phyloP scores from a whole-genome alignment of 2,888 invertebrate species.

The Parasteatoda lunata region DNA sequence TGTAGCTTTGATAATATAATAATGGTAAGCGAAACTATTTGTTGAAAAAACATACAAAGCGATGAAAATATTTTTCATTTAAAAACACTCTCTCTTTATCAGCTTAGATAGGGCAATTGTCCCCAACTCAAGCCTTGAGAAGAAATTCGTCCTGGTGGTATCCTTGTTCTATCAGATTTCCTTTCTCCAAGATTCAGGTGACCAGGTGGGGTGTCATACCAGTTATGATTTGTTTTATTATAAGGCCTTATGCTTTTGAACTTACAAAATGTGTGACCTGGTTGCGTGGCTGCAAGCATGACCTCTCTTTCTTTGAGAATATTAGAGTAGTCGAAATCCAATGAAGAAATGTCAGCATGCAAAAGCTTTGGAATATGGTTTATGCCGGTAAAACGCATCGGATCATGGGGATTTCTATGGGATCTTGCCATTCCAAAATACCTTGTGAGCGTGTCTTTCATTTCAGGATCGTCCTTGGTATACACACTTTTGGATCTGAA shows the following conservation, averaged over 20 bases:
- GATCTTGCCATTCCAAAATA: conserved; percentile 49
- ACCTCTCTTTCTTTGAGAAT: conserved; percentile 47
- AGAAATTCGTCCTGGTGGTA: conserved; percentile 4
- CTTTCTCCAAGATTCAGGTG: neutral
- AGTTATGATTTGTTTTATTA: conserved; percentile 24
- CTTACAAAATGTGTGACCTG: neutral
- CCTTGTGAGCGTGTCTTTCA: conserved; percentile 25
- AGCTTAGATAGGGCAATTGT: conserved; percentile 11
- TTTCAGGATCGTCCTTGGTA: neutral
- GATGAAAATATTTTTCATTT: no score
- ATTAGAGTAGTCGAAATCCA: conserved; percentile 42
- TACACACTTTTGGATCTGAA: conserved; percentile 7
- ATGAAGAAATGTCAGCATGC: conserved; percentile 38
- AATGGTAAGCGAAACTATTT: no score
- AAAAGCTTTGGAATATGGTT: conserved; percentile 42
- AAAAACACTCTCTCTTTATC: neutral
- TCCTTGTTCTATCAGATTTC: conserved; percentile 4
- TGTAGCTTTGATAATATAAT: no score
- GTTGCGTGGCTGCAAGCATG: conserved; percentile 4
- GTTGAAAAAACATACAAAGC: no score
- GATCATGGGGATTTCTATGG: conserved; percentile 39
- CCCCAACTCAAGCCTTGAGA: neutral
- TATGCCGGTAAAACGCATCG: conserved; percentile 46
- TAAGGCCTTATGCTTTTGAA: conserved; percentile 45
- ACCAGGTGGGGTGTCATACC: neutral